Evolutionary conservation across 2,113 vertebrate species (phyloP).

Genomic region (Erpornis zantholeuca): DNA sequence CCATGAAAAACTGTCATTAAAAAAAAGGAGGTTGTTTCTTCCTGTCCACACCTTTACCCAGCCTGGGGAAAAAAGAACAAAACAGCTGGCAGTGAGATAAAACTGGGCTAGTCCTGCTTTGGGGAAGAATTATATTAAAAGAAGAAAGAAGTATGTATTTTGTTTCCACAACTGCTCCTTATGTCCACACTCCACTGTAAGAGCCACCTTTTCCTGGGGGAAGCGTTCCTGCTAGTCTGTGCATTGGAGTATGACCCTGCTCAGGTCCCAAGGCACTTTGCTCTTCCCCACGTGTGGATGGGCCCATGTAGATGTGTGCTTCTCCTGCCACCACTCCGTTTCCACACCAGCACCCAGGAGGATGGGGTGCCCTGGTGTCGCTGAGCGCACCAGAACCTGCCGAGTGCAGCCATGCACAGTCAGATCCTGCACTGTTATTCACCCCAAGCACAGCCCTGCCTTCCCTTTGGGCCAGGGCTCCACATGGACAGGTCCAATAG

Average conservation of each 20-base stretch:
- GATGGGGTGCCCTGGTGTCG: background rate
- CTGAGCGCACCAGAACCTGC: accelerated
- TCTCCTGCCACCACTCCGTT: background rate
- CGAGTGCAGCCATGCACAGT: accelerated
- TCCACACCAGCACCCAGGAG: background rate
- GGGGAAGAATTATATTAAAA: constrained; percentile 16
- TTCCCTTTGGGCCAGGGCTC: background rate
- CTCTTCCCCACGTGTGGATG: background rate
- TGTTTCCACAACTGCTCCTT: background rate
- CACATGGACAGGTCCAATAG: background rate
- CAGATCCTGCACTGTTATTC: background rate
- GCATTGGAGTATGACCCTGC: background rate
- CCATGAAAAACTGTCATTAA: background rate
- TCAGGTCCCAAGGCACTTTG: background rate
- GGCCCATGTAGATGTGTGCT: too few relatives aligned
- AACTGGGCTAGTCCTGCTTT: constrained; percentile 13
- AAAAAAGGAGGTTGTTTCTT: background rate
- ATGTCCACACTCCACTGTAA: background rate
- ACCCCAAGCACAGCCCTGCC: background rate
- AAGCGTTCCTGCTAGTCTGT: background rate
- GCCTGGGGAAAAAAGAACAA: background rate
- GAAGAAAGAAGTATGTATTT: background rate
- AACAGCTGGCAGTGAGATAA: background rate
- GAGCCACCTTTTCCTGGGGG: background rate
- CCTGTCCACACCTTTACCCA: background rate